Conservation (phyloP, 2,113 vertebrate genomes). For the Atherinomorus stipes region DNA sequence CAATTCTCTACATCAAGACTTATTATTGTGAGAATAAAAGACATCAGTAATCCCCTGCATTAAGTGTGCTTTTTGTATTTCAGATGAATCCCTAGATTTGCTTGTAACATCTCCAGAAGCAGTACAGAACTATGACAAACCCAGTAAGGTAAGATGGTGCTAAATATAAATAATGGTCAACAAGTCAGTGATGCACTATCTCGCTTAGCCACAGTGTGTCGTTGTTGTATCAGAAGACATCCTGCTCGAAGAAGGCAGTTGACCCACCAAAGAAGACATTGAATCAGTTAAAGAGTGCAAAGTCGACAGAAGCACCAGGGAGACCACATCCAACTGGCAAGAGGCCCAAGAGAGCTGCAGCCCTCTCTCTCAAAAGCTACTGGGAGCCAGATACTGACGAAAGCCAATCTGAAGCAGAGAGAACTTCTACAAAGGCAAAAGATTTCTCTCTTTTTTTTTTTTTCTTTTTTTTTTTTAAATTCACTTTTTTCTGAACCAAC, state of each 20-base stretch:
- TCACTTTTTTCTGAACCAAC: no score
- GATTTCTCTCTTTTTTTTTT: neutral
- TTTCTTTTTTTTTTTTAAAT: no score
- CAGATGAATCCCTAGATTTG: constrained; percentile 61
- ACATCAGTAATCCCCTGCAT: neutral
- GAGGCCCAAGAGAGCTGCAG: constrained; percentile 83
- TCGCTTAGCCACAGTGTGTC: constrained; percentile 54
- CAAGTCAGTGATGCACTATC: constrained; percentile 21
- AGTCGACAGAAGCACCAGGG: constrained; percentile 26
- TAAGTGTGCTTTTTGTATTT: neutral
- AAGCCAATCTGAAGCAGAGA: constrained; percentile 64
- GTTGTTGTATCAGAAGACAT: constrained; percentile 60
- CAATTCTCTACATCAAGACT: neutral
- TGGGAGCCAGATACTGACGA: constrained; percentile 86
- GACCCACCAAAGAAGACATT: constrained; percentile 33
- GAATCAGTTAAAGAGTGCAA: constrained; percentile 31
- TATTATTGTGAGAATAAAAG: neutral
- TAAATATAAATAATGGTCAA: neutral
- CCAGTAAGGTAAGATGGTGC: constrained; percentile 62
- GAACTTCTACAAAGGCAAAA: constrained; percentile 43
- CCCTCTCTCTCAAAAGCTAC: constrained; percentile 83
- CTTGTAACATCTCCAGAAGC: constrained; percentile 40
- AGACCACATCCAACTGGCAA: constrained; percentile 25
- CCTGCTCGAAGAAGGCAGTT: constrained; percentile 17
- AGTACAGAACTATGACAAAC: constrained; percentile 48